These are phyloP conservation scores for Caenorhabditis sp. DNA, from an alignment of 2,888 invertebrate genomes.

Conservation along the genomic window DNA sequence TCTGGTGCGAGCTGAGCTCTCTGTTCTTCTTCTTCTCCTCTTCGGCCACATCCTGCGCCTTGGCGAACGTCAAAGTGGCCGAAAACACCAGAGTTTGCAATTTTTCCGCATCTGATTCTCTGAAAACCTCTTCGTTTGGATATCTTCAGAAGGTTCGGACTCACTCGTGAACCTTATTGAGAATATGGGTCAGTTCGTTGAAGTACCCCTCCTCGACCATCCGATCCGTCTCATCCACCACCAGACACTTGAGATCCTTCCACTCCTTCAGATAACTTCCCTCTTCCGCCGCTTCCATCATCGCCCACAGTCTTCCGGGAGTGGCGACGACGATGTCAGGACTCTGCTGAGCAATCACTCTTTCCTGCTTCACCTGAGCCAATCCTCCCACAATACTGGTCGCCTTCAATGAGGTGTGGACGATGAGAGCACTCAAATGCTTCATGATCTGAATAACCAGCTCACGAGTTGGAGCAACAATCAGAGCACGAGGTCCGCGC, in stretches of 20 bases:
- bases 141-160: neutral
- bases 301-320: slow-evolving; percentile 96
- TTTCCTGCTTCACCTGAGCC: slow-evolving; percentile 92
- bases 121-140: neutral
- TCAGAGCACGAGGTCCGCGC: slow-evolving; percentile 86
- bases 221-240: slow-evolving; percentile 97
- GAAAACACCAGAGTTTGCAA: slow-evolving; percentile 97
- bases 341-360: slow-evolving; percentile 85
- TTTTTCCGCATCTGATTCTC: slow-evolving; percentile 53
- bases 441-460: slow-evolving; percentile 92
- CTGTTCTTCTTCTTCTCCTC: slow-evolving; percentile 81
- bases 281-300: slow-evolving; percentile 83
- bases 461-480: slow-evolving; percentile 95
- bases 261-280: slow-evolving; percentile 78
- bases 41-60: slow-evolving; percentile 83
- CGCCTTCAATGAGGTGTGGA: slow-evolving; percentile 85
- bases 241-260: slow-evolving; percentile 83
- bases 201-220: slow-evolving; percentile 98
- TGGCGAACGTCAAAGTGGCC: slow-evolving; percentile 93
- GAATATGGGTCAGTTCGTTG: slow-evolving; percentile 88
- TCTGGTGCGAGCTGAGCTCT: slow-evolving; percentile 79
- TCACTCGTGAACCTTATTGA: slow-evolving; percentile 87
- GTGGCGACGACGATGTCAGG: slow-evolving; percentile 97
- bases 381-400: slow-evolving; percentile 94
- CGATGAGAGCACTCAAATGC: slow-evolving; percentile 87